Conservation (phyloP, 2,113 vertebrate species). For the Lontra canadensis region DNA sequence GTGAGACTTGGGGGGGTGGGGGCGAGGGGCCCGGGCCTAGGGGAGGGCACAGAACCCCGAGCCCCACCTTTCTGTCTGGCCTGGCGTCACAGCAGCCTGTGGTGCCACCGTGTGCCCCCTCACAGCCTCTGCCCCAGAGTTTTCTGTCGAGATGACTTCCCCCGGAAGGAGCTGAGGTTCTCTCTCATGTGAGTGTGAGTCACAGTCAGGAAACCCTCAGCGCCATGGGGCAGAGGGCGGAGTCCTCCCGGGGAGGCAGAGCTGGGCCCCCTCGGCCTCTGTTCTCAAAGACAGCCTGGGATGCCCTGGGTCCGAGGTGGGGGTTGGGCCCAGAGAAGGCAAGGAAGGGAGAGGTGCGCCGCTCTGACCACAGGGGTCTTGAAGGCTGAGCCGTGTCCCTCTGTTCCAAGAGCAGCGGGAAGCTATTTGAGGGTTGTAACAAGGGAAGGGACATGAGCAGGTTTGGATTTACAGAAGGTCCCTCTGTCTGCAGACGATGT, state of each 20-base stretch:
- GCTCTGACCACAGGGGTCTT: too few relatives aligned
- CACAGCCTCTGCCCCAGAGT: background rate
- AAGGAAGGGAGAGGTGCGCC: background rate
- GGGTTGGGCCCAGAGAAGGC: background rate
- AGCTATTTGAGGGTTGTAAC: background rate
- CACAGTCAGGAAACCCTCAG: background rate
- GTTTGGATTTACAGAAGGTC: background rate
- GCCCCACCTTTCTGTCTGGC: background rate
- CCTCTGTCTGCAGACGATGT: background rate
- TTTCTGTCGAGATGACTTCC: background rate
- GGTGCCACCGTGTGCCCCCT: rapidly evolving
- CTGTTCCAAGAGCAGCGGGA: background rate
- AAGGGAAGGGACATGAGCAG: background rate
- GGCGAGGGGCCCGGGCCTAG: rapidly evolving
- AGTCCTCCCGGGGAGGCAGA: rapidly evolving
- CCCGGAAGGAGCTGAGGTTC: background rate
- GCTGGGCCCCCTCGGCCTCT: background rate
- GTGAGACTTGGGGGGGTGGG: background rate
- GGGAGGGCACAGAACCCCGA: background rate
- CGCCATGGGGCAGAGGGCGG: background rate
- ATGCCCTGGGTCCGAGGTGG: too few relatives aligned
- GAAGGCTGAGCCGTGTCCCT: background rate
- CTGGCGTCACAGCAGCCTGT: background rate
- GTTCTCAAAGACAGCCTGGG: background rate
- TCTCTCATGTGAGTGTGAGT: constrained; percentile 24